phyloP scores from a whole-genome alignment of 2,113 vertebrate genomes.

The Oryzias javanicus region DNA sequence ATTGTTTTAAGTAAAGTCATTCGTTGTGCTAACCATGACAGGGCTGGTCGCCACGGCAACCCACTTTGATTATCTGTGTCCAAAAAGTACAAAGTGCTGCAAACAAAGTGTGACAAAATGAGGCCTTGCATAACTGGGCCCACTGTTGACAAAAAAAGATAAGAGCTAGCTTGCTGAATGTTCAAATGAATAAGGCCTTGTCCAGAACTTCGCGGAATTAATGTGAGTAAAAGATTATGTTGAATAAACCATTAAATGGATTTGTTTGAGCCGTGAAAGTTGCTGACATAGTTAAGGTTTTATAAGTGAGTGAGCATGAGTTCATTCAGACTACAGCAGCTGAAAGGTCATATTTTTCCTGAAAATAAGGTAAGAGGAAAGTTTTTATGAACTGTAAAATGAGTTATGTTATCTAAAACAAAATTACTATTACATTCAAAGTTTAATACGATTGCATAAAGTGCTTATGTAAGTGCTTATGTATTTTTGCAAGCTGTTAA shows the following conservation, averaged over 20 bases:
- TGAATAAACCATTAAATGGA: slow-evolving; percentile 36
- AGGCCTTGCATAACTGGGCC: slow-evolving; percentile 39
- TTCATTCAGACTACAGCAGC: slow-evolving; percentile 50
- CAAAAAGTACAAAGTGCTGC: slow-evolving; percentile 43
- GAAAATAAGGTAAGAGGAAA: slow-evolving; percentile 59
- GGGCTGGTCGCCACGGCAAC: not conserved
- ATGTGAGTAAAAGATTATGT: slow-evolving; percentile 21
- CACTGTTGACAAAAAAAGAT: slow-evolving; percentile 51
- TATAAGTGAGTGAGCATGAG: slow-evolving; percentile 50
- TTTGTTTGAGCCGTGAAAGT: slow-evolving; percentile 10
- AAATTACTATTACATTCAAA: too few species aligned
- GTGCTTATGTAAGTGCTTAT: too few species aligned
- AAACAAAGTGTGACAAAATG: slow-evolving; percentile 25
- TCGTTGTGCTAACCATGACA: not conserved
- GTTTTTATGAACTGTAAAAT: not conserved
- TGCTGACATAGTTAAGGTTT: slow-evolving; percentile 13
- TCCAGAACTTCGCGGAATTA: slow-evolving; percentile 6
- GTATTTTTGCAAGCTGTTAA: too few species aligned
- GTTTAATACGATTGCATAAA: too few species aligned
- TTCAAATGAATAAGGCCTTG: slow-evolving; percentile 4
- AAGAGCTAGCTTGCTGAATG: slow-evolving; percentile 15
- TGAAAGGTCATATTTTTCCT: slow-evolving; percentile 57
- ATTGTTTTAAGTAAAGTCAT: not conserved
- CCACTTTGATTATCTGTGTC: slow-evolving; percentile 10
- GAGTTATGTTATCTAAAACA: not conserved